These are phyloP conservation scores for Bombus fervidus DNA, from an alignment of 1,140 invertebrate species.

Conservation along the genomic window DNA sequence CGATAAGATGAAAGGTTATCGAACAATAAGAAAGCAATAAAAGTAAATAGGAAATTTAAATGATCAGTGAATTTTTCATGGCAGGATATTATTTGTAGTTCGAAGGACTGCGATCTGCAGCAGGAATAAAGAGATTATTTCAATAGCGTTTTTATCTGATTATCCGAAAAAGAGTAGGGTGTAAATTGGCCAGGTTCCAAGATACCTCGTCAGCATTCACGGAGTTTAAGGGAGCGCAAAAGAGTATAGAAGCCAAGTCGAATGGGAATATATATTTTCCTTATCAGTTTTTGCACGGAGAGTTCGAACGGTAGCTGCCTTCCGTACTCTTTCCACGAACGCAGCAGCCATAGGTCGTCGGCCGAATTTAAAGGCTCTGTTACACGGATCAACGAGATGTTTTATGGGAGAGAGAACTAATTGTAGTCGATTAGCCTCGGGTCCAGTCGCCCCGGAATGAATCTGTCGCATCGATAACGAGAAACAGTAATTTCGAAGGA, in stretches of 20 bases:
- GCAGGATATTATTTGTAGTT: background rate
- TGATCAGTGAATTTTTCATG: background rate
- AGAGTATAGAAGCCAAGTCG: conserved; percentile 41
- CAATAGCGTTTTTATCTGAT: conserved; percentile 47
- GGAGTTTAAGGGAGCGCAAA: conserved; percentile 27
- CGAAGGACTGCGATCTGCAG: background rate
- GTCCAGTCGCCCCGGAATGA: background rate
- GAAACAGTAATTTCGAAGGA: background rate
- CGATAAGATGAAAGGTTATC: background rate
- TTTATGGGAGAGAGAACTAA: conserved; percentile 14
- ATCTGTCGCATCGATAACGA: background rate
- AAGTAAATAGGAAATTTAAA: too few relatives aligned
- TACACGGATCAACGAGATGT: conserved; percentile 47
- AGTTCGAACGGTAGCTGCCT: conserved; percentile 13
- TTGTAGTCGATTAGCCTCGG: background rate
- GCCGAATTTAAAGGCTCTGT: conserved; percentile 54
- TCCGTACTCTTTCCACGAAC: conserved; percentile 1
- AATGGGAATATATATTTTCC: conserved; percentile 62
- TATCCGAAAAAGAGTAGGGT: conserved; percentile 35
- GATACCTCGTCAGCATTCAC: conserved; percentile 62
- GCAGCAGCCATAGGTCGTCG: conserved; percentile 17
- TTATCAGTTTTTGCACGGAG: conserved; percentile 65
- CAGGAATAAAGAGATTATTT: conserved; percentile 53
- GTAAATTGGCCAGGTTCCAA: conserved; percentile 65
- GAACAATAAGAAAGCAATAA: background rate